Conservation (phyloP, 2,888 invertebrate genomes). For the Orchesella flavescens region DNA sequence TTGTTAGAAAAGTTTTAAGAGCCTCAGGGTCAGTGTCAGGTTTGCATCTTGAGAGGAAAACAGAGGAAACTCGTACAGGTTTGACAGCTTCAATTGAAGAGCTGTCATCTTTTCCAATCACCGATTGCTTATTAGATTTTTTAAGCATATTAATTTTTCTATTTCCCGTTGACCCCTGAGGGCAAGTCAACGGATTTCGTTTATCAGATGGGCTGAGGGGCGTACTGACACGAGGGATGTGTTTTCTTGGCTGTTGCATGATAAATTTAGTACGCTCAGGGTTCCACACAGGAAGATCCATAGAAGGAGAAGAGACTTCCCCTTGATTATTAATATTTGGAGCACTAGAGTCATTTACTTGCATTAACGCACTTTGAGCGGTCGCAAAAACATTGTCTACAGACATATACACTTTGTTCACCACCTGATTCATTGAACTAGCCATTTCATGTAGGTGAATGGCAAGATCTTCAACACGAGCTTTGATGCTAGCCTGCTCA, state of each 20-base stretch:
- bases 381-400: too few relatives aligned
- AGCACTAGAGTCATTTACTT: too few relatives aligned
- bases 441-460: background rate
- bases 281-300: background rate
- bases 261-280: background rate
- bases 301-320: background rate
- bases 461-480: background rate
- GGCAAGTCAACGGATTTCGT: background rate
- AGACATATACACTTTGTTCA: too few relatives aligned
- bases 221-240: too few relatives aligned
- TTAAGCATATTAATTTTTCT: background rate
- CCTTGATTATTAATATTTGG: background rate
- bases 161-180: background rate
- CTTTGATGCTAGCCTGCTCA: background rate
- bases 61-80: background rate
- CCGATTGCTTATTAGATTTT: too few relatives aligned
- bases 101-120: too few relatives aligned
- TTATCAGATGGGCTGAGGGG: background rate
- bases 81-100: background rate
- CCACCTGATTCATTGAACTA: background rate
- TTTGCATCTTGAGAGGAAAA: background rate
- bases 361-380: background rate
- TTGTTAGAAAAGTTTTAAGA: background rate
- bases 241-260: background rate
- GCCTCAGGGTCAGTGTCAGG: background rate